Percentiles rank a stretch among this genome's conserved stretches.
These are phyloP conservation scores for Corbicula japonica DNA, from an alignment of 2,888 invertebrate species.

Conservation along the genomic window DNA sequence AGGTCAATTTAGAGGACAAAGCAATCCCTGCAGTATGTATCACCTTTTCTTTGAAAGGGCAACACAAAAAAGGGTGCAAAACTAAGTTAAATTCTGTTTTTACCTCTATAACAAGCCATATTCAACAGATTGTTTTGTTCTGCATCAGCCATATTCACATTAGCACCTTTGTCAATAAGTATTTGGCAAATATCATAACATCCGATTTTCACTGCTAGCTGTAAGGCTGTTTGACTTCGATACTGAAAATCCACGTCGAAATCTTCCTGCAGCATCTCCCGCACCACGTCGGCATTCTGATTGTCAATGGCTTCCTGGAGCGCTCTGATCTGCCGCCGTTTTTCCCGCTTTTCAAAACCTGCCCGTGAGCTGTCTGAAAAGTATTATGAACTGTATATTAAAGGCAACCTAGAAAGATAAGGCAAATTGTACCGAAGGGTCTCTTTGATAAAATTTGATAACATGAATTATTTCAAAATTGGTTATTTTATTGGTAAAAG, in stretches of 20 bases:
- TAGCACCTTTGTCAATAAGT: constrained; percentile 80
- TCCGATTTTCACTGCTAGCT: constrained; percentile 81
- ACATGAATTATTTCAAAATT: no score
- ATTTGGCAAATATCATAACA: constrained; percentile 78
- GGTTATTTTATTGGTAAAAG: no score
- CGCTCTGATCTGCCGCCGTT: constrained; percentile 79
- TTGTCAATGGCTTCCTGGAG: constrained; percentile 81
- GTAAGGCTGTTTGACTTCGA: constrained; percentile 81
- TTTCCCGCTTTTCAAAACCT: constrained; percentile 81
- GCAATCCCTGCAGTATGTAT: no score
- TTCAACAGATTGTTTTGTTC: constrained; percentile 82
- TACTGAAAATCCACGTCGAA: constrained; percentile 85
- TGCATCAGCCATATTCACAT: constrained; percentile 81
- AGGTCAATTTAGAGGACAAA: no score
- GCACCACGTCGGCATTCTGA: constrained; percentile 71
- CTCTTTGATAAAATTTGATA: no score
- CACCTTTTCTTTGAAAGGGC: no score
- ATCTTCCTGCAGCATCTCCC: constrained; percentile 73
- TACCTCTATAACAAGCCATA: constrained; percentile 80
- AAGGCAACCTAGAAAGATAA: no score
- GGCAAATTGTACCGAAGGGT: no score
- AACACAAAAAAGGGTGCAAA: no score
- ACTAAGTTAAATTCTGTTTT: no score
- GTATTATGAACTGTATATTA: no score
- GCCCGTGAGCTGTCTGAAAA: constrained; percentile 68